Percentiles rank a stretch among this genome's conserved stretches.
These are phyloP conservation scores for Scalopus aquaticus DNA, from an alignment of 2,113 vertebrate genomes.

Conservation along the genomic window DNA sequence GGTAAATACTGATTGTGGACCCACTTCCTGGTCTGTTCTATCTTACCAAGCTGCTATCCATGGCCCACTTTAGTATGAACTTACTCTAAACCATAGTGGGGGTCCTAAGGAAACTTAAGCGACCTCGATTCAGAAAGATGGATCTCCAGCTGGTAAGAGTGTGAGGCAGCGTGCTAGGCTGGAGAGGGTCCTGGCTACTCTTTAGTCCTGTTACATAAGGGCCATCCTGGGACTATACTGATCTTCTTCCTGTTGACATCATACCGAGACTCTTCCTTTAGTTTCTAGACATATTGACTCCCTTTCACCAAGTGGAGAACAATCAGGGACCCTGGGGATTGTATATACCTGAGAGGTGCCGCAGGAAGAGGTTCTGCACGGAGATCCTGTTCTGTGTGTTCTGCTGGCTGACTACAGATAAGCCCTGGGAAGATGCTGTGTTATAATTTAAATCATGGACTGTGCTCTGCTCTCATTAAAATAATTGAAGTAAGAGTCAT, in stretches of 20 bases:
- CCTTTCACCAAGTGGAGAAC: not conserved
- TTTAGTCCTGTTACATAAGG: not conserved
- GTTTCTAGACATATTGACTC: not conserved
- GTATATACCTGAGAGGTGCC: not conserved
- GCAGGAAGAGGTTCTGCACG: not conserved
- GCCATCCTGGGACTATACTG: not conserved
- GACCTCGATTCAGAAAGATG: not conserved
- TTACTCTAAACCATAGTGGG: not conserved
- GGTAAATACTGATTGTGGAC: not conserved
- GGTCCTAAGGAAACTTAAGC: not conserved
- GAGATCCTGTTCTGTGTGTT: not conserved
- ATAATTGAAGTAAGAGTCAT: not conserved
- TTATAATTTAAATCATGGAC: not conserved
- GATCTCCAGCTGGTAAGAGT: not conserved
- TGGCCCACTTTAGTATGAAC: not conserved
- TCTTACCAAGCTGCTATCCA: no score
- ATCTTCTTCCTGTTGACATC: not conserved
- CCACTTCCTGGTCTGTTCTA: no score
- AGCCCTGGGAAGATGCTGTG: not conserved
- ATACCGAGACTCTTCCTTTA: not conserved
- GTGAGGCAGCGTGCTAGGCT: rapidly evolving
- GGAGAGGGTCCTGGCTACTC: not conserved
- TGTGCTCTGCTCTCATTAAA: not conserved
- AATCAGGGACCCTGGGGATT: not conserved
- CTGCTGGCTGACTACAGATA: not conserved